phyloP scores from a whole-genome alignment of 2,888 invertebrate genomes.

The Rotaria sp. region DNA sequence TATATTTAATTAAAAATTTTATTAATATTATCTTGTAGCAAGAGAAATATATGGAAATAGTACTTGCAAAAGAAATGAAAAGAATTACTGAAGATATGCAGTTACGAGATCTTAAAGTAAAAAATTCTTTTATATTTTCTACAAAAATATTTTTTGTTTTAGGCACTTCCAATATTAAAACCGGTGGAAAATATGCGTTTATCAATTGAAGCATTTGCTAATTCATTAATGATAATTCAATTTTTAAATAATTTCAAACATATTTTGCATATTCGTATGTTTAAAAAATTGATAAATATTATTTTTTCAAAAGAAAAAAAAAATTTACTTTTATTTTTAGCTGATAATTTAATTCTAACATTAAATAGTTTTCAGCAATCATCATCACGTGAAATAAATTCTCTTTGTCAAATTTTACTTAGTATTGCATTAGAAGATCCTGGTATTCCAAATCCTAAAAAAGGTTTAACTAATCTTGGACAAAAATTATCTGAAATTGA shows the following conservation, averaged over 20 bases:
- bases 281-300: too few relatives aligned
- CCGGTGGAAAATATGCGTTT: slow-evolving; percentile 23
- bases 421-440: slow-evolving; percentile 30
- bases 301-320: too few relatives aligned
- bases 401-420: slow-evolving; percentile 31
- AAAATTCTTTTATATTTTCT: neutral
- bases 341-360: slow-evolving; percentile 14
- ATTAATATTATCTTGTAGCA: neutral
- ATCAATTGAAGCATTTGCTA: slow-evolving; percentile 16
- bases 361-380: slow-evolving; percentile 18
- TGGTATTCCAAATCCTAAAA: neutral
- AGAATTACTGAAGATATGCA: slow-evolving; percentile 14
- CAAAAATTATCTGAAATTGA: slow-evolving; percentile 75
- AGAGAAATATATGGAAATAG: slow-evolving; percentile 12
- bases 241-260: slow-evolving; percentile 23
- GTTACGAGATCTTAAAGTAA: slow-evolving; percentile 19
- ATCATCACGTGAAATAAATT: slow-evolving; percentile 20
- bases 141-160: neutral
- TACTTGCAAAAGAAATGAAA: slow-evolving; percentile 23
- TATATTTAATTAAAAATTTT: neutral
- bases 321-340: neutral
- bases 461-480: slow-evolving; percentile 23
- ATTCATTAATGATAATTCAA: slow-evolving; percentile 11
- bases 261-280: slow-evolving; percentile 19
- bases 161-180: slow-evolving; percentile 16